Evolutionary conservation across 2,797 vertebrate genomes (phyloP).

Genomic region (Gymnoscopelus braueri): DNA sequence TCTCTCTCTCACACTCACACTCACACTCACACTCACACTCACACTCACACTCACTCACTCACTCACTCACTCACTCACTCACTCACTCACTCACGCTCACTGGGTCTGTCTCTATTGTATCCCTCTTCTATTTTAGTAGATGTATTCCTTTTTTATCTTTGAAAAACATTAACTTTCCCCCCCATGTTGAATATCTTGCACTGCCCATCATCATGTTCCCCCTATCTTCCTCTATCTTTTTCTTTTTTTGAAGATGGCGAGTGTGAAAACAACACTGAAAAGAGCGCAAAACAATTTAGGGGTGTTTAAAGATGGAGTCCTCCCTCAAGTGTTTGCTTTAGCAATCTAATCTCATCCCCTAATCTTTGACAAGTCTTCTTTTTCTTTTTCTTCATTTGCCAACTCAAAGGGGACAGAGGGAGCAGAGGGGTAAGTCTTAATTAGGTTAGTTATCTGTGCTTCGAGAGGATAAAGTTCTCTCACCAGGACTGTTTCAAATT

Average conservation of each 20-base stretch:
- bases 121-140: neutral
- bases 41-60: neutral
- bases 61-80: neutral
- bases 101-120: too few relatives aligned
- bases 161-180: conserved; percentile 6
- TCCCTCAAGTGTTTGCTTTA: conserved; percentile 69
- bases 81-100: too few relatives aligned
- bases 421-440: conserved; percentile 76
- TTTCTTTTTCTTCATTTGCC: conserved; percentile 74
- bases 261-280: conserved; percentile 47
- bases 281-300: conserved; percentile 57
- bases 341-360: conserved; percentile 77
- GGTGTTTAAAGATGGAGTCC: conserved; percentile 64
- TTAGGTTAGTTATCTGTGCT: conserved; percentile 83
- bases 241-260: neutral
- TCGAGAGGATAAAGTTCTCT: conserved; percentile 80
- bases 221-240: conserved; percentile 8
- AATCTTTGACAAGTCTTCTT: conserved; percentile 77
- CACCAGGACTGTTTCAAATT: conserved; percentile 78
- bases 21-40: too few relatives aligned
- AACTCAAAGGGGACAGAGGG: conserved; percentile 70
- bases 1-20: neutral
- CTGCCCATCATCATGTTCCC: neutral
- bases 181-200: neutral
- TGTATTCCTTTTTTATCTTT: neutral